phyloP scores from a whole-genome alignment of 2,113 vertebrate genomes.

The Bolborhynchus lineola region DNA sequence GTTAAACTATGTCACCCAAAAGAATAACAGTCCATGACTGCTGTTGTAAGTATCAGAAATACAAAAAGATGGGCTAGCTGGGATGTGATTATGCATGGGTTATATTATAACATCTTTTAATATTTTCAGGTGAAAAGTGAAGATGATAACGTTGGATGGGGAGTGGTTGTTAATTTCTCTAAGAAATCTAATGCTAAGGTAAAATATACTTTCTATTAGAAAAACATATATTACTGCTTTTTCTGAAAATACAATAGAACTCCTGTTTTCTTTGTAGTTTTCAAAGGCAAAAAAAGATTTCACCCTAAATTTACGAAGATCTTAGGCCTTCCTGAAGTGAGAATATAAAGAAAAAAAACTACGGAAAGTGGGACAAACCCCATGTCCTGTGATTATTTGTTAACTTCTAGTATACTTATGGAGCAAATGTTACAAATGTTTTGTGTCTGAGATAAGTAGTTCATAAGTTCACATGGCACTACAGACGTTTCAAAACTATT shows the following conservation, averaged over 20 bases:
- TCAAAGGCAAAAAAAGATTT: neutral
- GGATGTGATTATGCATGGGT: neutral
- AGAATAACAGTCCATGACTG: neutral
- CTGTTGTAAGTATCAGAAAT: neutral
- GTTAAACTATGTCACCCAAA: neutral
- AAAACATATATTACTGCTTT: neutral
- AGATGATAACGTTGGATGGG: constrained; percentile 94
- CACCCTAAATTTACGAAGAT: neutral
- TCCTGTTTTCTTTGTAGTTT: neutral
- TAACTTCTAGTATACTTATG: neutral
- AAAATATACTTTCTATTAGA: neutral
- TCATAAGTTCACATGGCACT: neutral
- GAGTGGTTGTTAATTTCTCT: constrained; percentile 95
- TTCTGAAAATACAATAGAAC: neutral
- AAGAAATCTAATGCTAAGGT: constrained; percentile 97
- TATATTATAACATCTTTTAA: neutral
- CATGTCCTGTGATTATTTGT: neutral
- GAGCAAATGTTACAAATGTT: neutral
- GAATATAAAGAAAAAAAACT: neutral
- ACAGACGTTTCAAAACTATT: neutral
- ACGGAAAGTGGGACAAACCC: neutral
- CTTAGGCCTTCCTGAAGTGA: neutral
- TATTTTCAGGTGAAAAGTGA: constrained; percentile 89
- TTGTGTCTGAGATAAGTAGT: neutral
- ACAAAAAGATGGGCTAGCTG: neutral